Conservation (phyloP, 1,140 invertebrate species). For the Diachasma alloeum region DNA sequence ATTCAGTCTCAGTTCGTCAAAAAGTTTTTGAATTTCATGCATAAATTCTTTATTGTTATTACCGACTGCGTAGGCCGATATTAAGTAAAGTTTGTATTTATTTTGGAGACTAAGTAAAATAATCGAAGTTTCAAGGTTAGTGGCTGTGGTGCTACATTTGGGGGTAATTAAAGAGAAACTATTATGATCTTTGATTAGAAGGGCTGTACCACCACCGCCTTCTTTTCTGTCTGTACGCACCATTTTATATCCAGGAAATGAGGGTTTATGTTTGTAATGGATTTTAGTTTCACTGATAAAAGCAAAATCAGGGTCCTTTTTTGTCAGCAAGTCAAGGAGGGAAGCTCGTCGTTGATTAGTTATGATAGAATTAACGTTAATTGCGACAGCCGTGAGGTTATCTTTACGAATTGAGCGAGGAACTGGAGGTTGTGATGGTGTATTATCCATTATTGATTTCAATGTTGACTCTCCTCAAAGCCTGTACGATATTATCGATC, state of each 20-base stretch:
- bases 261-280: neutral
- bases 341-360: slow-evolving; percentile 5
- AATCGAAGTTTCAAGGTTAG: neutral
- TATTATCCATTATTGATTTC: too few species aligned
- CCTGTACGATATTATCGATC: too few species aligned
- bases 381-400: neutral
- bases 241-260: slow-evolving; percentile 2
- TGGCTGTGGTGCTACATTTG: neutral
- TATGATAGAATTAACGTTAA: slow-evolving; percentile 27
- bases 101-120: neutral
- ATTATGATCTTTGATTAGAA: slow-evolving; percentile 24
- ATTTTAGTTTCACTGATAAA: slow-evolving; percentile 25
- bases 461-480: too few species aligned
- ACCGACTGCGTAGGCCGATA: slow-evolving; percentile 26
- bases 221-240: slow-evolving; percentile 14
- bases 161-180: neutral
- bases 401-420: too few species aligned
- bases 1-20: slow-evolving; percentile 27
- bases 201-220: neutral
- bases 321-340: neutral
- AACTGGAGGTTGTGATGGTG: too few species aligned
- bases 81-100: slow-evolving; percentile 25
- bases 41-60: slow-evolving; percentile 25
- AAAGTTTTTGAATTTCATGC: slow-evolving; percentile 29
- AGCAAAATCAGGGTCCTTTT: slow-evolving; percentile 13